These are phyloP conservation scores for Otus scops DNA, from an alignment of 2,797 vertebrate genomes.

Conservation along the genomic window DNA sequence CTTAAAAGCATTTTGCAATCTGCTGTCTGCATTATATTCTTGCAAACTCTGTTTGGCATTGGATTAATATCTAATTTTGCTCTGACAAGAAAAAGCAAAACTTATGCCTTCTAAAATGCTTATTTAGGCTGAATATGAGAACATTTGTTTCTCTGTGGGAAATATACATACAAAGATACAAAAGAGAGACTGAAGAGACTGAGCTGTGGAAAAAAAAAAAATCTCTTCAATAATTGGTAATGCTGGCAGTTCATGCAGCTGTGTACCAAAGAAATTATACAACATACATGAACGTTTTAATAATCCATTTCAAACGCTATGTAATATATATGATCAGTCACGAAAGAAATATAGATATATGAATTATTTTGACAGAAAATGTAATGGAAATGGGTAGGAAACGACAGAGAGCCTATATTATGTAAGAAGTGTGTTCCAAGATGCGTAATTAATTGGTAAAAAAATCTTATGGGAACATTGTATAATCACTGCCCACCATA, in stretches of 20 bases:
- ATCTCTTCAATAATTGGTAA: background rate
- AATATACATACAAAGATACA: background rate
- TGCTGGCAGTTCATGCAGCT: background rate
- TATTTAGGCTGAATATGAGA: constrained; percentile 45
- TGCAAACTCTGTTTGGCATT: constrained; percentile 53
- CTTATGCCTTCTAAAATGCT: constrained; percentile 52
- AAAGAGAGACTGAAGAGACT: background rate
- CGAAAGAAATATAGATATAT: background rate
- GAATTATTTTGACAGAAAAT: background rate
- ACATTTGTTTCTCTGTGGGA: constrained; percentile 21
- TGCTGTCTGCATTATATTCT: constrained; percentile 54
- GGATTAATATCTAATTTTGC: constrained; percentile 69
- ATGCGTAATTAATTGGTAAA: background rate
- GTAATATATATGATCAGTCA: constrained; percentile 1
- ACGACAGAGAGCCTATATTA: background rate
- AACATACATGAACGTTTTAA: background rate
- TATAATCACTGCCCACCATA: background rate
- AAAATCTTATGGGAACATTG: background rate
- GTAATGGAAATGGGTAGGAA: background rate
- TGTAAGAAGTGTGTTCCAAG: background rate
- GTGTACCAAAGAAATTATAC: background rate
- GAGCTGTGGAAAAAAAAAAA: background rate
- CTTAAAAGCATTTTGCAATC: constrained; percentile 51
- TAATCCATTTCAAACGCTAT: background rate
- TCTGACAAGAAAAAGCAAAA: constrained; percentile 66